phyloP scores from a whole-genome alignment of 2,113 vertebrate genomes.

The Ictidomys tridecemlineatus region DNA sequence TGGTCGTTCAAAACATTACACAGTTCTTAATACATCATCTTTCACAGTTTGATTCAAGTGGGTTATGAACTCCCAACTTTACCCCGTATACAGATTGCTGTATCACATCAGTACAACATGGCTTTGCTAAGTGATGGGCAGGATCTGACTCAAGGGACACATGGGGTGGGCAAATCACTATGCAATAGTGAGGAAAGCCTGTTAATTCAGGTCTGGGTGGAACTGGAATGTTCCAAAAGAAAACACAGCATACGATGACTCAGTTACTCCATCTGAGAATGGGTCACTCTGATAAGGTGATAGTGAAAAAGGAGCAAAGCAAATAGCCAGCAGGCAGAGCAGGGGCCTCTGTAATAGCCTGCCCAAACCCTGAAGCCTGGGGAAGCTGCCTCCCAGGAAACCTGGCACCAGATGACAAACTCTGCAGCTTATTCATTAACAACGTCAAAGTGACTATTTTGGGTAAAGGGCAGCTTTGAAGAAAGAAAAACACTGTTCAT shows the following conservation, averaged over 20 bases:
- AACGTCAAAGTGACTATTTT: neutral
- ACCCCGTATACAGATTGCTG: too few relatives aligned
- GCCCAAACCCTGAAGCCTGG: neutral
- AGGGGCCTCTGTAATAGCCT: neutral
- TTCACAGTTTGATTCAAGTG: too few relatives aligned
- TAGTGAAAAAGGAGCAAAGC: neutral
- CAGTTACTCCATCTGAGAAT: slow-evolving; percentile 41
- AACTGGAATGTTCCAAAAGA: neutral
- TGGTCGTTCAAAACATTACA: too few relatives aligned
- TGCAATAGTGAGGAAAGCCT: neutral
- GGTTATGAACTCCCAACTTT: too few relatives aligned
- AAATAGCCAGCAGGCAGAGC: neutral
- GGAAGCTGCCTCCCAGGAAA: slow-evolving; percentile 9
- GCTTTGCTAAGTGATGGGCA: neutral
- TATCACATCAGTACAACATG: too few relatives aligned
- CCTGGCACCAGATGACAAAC: neutral
- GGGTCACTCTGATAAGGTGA: slow-evolving; percentile 15
- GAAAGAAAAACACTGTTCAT: neutral
- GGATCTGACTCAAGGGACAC: neutral
- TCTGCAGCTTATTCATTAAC: neutral
- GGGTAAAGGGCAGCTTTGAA: slow-evolving; percentile 18
- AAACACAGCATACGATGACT: slow-evolving; percentile 48
- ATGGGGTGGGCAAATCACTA: neutral
- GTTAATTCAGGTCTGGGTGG: slow-evolving; percentile 61
- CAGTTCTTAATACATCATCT: too few relatives aligned